These are phyloP conservation scores for Cataglyphis rosenhaueri DNA, from an alignment of 2,888 invertebrate genomes.

Conservation along the genomic window DNA sequence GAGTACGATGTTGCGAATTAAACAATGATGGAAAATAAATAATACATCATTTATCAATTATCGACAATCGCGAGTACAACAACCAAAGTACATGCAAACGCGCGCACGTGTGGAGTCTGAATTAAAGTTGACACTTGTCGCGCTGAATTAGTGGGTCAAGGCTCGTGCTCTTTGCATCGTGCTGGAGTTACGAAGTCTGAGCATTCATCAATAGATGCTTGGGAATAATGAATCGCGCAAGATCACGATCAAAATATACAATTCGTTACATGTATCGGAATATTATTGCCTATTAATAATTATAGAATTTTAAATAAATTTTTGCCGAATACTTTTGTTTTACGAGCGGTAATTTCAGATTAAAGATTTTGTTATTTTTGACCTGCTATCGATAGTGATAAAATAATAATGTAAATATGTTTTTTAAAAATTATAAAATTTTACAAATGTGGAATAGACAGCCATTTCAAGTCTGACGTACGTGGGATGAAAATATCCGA, in stretches of 20 bases:
- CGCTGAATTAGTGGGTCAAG: slow-evolving; percentile 66
- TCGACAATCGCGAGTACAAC: slow-evolving; percentile 8
- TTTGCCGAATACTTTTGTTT: neutral
- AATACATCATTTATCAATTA: slow-evolving; percentile 41
- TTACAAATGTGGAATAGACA: neutral
- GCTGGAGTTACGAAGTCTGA: slow-evolving; percentile 9
- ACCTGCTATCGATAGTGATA: neutral
- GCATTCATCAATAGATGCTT: slow-evolving; percentile 11
- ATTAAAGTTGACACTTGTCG: slow-evolving; percentile 62
- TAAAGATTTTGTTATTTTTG: neutral
- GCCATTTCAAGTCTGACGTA: slow-evolving; percentile 2
- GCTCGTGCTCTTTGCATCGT: slow-evolving; percentile 60
- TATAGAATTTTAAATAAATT: neutral
- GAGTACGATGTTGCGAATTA: neutral
- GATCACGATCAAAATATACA: neutral
- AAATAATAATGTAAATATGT: neutral
- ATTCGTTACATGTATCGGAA: neutral
- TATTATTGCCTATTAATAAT: neutral
- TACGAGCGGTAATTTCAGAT: neutral
- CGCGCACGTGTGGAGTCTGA: slow-evolving; percentile 44
- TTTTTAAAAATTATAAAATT: neutral
- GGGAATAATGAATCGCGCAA: slow-evolving; percentile 20
- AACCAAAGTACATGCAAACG: slow-evolving; percentile 9
- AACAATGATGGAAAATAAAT: slow-evolving; percentile 33
- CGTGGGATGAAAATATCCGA: slow-evolving; percentile 20